Evolutionary conservation across 2,797 vertebrate species (phyloP).

Genomic region (Euthynnus affinis): DNA sequence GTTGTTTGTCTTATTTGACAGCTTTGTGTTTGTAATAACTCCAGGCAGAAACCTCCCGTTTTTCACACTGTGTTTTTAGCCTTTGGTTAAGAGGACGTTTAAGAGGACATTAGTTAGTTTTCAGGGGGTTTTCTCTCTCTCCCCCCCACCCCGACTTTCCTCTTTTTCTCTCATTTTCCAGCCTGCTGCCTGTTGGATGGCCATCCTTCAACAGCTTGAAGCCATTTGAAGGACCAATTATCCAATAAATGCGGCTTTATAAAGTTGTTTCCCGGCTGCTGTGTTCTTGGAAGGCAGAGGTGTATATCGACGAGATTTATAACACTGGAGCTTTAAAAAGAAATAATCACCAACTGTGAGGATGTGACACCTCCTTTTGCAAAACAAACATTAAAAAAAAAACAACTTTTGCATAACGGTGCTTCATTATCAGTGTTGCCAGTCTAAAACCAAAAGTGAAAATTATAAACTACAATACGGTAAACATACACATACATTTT

Average conservation of each 20-base stretch:
- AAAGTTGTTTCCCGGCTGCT: slow-evolving; percentile 82
- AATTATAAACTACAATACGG: not conserved
- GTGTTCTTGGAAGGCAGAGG: slow-evolving; percentile 74
- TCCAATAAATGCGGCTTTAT: slow-evolving; percentile 85
- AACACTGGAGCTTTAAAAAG: slow-evolving; percentile 56
- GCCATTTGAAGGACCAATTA: slow-evolving; percentile 85
- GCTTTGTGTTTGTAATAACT: slow-evolving; percentile 69
- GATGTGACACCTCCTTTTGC: slow-evolving; percentile 51
- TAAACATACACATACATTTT: not conserved
- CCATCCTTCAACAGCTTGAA: slow-evolving; percentile 82
- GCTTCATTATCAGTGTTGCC: slow-evolving; percentile 39
- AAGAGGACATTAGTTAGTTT: slow-evolving; percentile 72
- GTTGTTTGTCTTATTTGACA: slow-evolving; percentile 64
- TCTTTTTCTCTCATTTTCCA: slow-evolving; percentile 74
- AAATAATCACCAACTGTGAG: slow-evolving; percentile 61
- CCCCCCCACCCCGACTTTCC: slow-evolving; percentile 48
- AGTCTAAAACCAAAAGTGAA: slow-evolving; percentile 26
- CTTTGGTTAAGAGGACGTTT: slow-evolving; percentile 71
- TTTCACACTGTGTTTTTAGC: slow-evolving; percentile 58
- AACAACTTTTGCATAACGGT: slow-evolving; percentile 49
- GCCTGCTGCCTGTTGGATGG: slow-evolving; percentile 81
- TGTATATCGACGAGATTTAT: slow-evolving; percentile 78
- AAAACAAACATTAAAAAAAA: slow-evolving; percentile 57
- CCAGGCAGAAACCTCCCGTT: slow-evolving; percentile 56
- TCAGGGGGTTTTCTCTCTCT: slow-evolving; percentile 25